phyloP scores from a whole-genome alignment of 2,888 invertebrate genomes.

The Caenorhabditis sp. region DNA sequence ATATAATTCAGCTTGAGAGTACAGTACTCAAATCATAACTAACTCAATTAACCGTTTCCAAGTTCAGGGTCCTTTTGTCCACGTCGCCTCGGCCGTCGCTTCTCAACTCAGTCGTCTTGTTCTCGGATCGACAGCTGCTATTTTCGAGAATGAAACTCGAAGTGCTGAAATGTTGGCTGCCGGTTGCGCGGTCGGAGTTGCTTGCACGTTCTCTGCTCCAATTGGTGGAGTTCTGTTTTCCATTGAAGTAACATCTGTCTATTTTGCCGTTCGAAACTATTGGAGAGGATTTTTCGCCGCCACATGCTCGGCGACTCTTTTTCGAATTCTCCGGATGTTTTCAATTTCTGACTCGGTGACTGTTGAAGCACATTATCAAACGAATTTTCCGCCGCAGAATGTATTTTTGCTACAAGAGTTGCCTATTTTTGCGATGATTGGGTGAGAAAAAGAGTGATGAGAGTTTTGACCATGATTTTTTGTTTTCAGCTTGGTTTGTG shows the following conservation, averaged over 20 bases:
- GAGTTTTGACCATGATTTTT: background rate
- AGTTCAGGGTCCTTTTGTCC: slow-evolving; percentile 88
- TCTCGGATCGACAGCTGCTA: slow-evolving; percentile 74
- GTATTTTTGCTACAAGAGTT: slow-evolving; percentile 96
- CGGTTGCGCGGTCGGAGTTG: slow-evolving; percentile 94
- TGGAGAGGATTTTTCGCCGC: slow-evolving; percentile 98
- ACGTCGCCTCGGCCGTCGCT: slow-evolving; percentile 95
- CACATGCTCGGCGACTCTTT: slow-evolving; percentile 94
- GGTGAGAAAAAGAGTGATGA: slow-evolving; percentile 75
- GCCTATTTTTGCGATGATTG: slow-evolving; percentile 89
- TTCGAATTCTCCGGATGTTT: slow-evolving; percentile 77
- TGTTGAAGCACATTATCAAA: slow-evolving; percentile 89
- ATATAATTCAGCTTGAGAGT: no score
- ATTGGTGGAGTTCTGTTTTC: slow-evolving; percentile 97
- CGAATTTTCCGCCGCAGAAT: slow-evolving; percentile 79
- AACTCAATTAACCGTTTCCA: background rate
- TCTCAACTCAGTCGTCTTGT: slow-evolving; percentile 88
- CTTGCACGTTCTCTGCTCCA: slow-evolving; percentile 92
- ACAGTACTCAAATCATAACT: no score
- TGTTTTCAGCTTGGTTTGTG: slow-evolving; percentile 59
- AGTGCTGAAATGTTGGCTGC: slow-evolving; percentile 95
- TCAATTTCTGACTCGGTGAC: slow-evolving; percentile 77
- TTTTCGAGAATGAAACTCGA: slow-evolving; percentile 64
- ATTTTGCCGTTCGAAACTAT: slow-evolving; percentile 96
- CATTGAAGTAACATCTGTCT: slow-evolving; percentile 97